phyloP scores from a whole-genome alignment of 2,113 vertebrate genomes.

The Paradoxurus hermaphroditus region DNA sequence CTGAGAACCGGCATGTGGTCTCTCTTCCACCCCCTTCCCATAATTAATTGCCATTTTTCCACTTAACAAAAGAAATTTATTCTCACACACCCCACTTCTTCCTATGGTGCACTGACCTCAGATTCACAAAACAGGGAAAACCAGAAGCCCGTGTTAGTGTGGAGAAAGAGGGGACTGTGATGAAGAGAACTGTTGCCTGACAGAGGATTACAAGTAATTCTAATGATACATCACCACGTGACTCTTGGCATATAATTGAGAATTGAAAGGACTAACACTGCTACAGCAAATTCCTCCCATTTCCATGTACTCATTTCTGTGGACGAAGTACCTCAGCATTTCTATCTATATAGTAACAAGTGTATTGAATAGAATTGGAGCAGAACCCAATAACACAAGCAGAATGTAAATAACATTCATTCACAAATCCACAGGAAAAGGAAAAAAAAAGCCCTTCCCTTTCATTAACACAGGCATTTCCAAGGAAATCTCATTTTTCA shows the following conservation, averaged over 20 bases:
- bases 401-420: neutral
- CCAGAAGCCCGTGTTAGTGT: neutral
- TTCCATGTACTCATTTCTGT: slow-evolving; percentile 14
- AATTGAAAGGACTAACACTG: neutral
- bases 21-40: neutral
- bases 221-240: neutral
- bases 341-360: neutral
- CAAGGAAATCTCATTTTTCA: neutral
- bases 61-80: neutral
- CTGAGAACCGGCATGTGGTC: neutral
- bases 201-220: neutral
- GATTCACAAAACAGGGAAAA: neutral
- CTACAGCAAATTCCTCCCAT: neutral
- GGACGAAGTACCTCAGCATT: neutral
- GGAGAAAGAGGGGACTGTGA: neutral
- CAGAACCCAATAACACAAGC: neutral
- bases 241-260: neutral
- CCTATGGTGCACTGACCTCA: neutral
- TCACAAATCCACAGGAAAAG: neutral
- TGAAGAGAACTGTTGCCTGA: neutral
- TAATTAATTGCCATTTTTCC: neutral
- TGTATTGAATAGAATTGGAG: neutral
- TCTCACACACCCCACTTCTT: neutral
- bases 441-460: neutral
- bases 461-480: neutral